These are phyloP conservation scores for Callitettix versicolor DNA, from an alignment of 1,140 invertebrate species.

Conservation along the genomic window DNA sequence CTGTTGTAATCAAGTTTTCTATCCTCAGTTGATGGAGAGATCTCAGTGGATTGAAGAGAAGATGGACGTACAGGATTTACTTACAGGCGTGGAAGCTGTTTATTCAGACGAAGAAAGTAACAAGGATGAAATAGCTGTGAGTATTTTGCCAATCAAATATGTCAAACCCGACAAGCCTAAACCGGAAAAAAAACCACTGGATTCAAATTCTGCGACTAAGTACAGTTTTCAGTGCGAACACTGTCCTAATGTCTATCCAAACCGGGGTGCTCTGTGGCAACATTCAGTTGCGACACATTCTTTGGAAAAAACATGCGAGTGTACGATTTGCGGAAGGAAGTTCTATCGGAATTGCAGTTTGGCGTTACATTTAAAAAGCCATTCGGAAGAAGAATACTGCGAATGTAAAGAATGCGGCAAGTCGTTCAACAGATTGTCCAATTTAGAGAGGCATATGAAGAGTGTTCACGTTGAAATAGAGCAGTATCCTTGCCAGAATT, in stretches of 20 bases:
- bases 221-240: slow-evolving; percentile 21
- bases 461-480: slow-evolving; percentile 9
- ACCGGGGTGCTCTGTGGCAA: slow-evolving; percentile 24
- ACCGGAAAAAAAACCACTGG: neutral
- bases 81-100: slow-evolving; percentile 23
- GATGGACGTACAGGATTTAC: slow-evolving; percentile 17
- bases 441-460: slow-evolving; percentile 20
- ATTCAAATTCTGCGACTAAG: neutral
- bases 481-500: slow-evolving; percentile 17
- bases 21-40: slow-evolving; percentile 2
- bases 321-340: slow-evolving; percentile 24
- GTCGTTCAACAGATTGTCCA: slow-evolving; percentile 20
- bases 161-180: neutral
- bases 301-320: slow-evolving; percentile 24
- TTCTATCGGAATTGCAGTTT: slow-evolving; percentile 27
- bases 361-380: slow-evolving; percentile 26
- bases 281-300: slow-evolving; percentile 22
- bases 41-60: slow-evolving; percentile 11
- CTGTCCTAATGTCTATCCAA: slow-evolving; percentile 23
- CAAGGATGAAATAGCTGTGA: slow-evolving; percentile 7
- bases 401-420: slow-evolving; percentile 22
- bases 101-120: slow-evolving; percentile 22
- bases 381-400: slow-evolving; percentile 23
- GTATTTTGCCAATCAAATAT: slow-evolving; percentile 1
- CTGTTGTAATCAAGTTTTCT: too few relatives aligned